A percentile compares a stretch with the other conserved stretches of the same genome.
phyloP scores from a whole-genome alignment of 2,888 invertebrate species.

The Drosophila mercatorum region DNA sequence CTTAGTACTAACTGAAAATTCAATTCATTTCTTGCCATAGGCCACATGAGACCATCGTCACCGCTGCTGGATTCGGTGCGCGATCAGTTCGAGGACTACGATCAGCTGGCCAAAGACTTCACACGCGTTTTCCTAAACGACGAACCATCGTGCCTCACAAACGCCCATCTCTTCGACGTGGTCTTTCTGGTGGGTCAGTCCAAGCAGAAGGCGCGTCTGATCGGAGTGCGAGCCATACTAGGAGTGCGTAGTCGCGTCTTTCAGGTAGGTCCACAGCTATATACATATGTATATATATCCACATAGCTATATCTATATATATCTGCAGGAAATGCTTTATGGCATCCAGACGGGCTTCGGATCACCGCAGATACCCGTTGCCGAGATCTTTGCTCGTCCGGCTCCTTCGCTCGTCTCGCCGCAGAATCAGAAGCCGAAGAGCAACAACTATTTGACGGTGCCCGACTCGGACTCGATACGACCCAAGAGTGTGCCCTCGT shows the following conservation, averaged over 20 bases:
- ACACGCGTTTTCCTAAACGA: conserved; percentile 94
- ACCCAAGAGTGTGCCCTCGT: conserved; percentile 96
- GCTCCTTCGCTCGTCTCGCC: conserved; percentile 94
- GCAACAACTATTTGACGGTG: conserved; percentile 96
- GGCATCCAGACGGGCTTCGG: conserved; percentile 97
- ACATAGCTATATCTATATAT: not conserved
- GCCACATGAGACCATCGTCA: conserved; percentile 96
- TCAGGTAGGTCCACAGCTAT: conserved; percentile 68
- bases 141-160: conserved; percentile 90
- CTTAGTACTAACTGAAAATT: not conserved
- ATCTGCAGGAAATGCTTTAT: conserved; percentile 93
- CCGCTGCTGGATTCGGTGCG: conserved; percentile 96
- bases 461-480: conserved; percentile 94
- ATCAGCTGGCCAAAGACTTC: conserved; percentile 96
- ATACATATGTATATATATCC: not conserved
- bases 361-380: conserved; percentile 96
- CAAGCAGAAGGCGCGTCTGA: conserved; percentile 95
- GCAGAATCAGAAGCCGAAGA: conserved; percentile 93
- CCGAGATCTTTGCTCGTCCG: conserved; percentile 93
- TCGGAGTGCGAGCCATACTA: conserved; percentile 95
- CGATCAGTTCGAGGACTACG: conserved; percentile 97
- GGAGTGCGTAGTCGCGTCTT: conserved; percentile 94
- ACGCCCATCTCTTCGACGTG: conserved; percentile 94
- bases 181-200: conserved; percentile 96
- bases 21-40: conserved; percentile 55